phyloP scores from a whole-genome alignment of 2,888 invertebrate genomes.

The Polydesmus complanatus region DNA sequence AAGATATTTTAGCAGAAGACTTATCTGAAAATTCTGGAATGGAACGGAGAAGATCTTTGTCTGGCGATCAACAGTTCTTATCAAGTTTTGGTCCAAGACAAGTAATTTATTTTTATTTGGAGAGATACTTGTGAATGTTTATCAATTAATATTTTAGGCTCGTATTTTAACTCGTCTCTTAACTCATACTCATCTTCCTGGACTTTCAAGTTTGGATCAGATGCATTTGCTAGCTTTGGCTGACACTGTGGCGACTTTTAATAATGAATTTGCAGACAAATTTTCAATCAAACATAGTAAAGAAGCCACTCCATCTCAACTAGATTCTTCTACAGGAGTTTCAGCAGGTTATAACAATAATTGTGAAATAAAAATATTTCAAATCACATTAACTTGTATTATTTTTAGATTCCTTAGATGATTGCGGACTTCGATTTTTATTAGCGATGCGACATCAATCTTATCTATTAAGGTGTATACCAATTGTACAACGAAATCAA shows the following conservation, averaged over 20 bases:
- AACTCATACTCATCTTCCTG: constrained; percentile 89
- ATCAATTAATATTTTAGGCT: constrained; percentile 34
- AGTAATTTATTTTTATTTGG: constrained; percentile 32
- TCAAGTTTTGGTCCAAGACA: constrained; percentile 79
- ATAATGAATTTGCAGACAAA: constrained; percentile 60
- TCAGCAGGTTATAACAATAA: neutral
- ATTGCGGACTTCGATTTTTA: constrained; percentile 89
- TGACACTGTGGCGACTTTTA: constrained; percentile 90
- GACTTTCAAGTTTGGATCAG: constrained; percentile 89
- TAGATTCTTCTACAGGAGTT: neutral
- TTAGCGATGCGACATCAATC: constrained; percentile 96
- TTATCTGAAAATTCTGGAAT: constrained; percentile 38
- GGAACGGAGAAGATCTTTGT: constrained; percentile 16
- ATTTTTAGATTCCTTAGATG: constrained; percentile 62
- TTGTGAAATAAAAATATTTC: neutral
- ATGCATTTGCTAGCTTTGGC: constrained; percentile 98
- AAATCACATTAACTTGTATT: constrained; percentile 14
- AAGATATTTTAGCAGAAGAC: constrained; percentile 40
- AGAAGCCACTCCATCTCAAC: neutral
- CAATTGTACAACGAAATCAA: constrained; percentile 69
- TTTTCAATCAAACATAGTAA: constrained; percentile 41
- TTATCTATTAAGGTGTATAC: constrained; percentile 83
- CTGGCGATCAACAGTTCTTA: constrained; percentile 17
- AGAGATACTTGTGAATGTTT: neutral
- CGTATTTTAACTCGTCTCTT: constrained; percentile 72